Base-by-base conservation (phyloP, 1,140 invertebrate genomes). In the Eurosta solidaginis region DNA sequence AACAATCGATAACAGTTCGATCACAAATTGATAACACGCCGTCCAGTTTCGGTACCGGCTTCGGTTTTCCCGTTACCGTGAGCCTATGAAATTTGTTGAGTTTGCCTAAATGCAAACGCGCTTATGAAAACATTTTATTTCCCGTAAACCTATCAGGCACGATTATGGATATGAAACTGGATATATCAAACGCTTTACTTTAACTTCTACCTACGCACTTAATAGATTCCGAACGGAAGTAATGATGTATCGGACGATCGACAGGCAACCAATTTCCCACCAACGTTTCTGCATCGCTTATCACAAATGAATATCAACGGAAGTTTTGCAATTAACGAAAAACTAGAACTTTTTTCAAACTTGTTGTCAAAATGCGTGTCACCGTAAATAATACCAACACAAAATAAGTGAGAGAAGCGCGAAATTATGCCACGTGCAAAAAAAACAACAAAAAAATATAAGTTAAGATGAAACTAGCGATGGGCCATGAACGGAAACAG, bases 321-420 rank as follows among this genome's bases (percentile, higher is more conserved):
- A 68, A 68, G 40, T 68, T 68, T 68, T 22, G 59, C 59, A 40
- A 68, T 68, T 68, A 68, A 68, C 27, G 36, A 33, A 20, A 42
- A 5, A 68, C 33, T 22, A 42, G 6, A 68, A 40, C 59, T 5
- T 40, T 68, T n/a, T n/a, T 68, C 33, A 68, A 40, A 68, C 40
- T 68, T 68, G 59, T 68, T 68, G 59, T 68, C 59, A 68, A 40
- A 68, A 68, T 33, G 59, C 59, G 36, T 68, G 59, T 68, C 59
- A 68, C 14, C 59, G 59, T 68, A 68, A 68, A 68, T 68, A 68
- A 68, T 40, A 20, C 59, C 59, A 27, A 68, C 20, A 20, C 36
- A 68, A 20, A 36, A 33, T 33, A n/a, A 33, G 14, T 17, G 29
- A 12, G 50, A 59, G 54, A 27, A 59, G 54, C 54, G 29, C 5